These are phyloP conservation scores for Aptenodytes patagonicus DNA, from an alignment of 2,113 vertebrate species.

Conservation along the genomic window DNA sequence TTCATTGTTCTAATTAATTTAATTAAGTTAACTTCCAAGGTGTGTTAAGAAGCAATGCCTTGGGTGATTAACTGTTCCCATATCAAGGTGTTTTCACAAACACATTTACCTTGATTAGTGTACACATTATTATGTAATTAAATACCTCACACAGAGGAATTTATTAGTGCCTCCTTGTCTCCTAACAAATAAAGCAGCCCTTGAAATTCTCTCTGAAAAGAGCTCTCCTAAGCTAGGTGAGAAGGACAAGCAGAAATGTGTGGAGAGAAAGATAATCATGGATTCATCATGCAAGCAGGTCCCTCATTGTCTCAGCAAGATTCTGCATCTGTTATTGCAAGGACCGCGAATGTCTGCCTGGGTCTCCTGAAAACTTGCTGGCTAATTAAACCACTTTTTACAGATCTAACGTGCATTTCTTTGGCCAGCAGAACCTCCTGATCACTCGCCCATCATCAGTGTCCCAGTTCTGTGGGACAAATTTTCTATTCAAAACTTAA, in stretches of 20 bases:
- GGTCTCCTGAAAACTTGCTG: not conserved
- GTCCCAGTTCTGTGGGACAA: not conserved
- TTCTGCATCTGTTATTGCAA: not conserved
- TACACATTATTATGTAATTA: slow-evolving; percentile 88
- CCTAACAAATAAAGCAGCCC: slow-evolving; percentile 79
- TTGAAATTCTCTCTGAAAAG: slow-evolving; percentile 74
- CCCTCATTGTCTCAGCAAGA: not conserved
- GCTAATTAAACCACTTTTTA: not conserved
- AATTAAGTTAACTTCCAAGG: slow-evolving; percentile 85
- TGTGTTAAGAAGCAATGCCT: slow-evolving; percentile 84
- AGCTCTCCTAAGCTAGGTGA: slow-evolving; percentile 57
- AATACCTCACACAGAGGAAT: slow-evolving; percentile 85
- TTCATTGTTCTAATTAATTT: slow-evolving; percentile 85
- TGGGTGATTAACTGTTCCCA: slow-evolving; percentile 86
- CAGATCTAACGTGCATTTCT: not conserved
- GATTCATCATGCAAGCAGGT: not conserved
- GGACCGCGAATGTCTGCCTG: not conserved
- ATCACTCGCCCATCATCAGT: not conserved
- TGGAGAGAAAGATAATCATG: slow-evolving; percentile 20
- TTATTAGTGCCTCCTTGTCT: slow-evolving; percentile 83
- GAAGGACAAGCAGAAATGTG: slow-evolving; percentile 47
- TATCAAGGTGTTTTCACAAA: slow-evolving; percentile 86
- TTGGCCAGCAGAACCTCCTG: not conserved
- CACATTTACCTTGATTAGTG: slow-evolving; percentile 87
- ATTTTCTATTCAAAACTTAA: not conserved